Percentiles rank a stretch among this genome's conserved stretches.
Conservation (phyloP, 2,797 vertebrate species). For the Rousettus madagascariensis region DNA sequence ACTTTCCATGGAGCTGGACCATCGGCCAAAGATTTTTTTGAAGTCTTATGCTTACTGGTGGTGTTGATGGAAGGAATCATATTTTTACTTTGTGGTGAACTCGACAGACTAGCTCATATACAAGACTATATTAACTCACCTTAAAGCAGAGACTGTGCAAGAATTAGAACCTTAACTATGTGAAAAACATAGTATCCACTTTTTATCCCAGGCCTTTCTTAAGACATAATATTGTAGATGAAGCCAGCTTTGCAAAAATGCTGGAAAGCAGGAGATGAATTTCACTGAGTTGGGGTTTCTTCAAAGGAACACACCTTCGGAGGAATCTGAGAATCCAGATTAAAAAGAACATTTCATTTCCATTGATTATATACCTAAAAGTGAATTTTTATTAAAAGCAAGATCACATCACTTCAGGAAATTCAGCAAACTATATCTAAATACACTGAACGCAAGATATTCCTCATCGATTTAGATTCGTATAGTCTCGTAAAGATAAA, state of each 20-base stretch:
- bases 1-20: neutral
- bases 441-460: constrained; percentile 49
- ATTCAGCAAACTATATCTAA: constrained; percentile 72
- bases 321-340: constrained; percentile 55
- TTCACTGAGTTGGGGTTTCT: neutral
- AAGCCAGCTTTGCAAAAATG: neutral
- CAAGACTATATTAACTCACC: neutral
- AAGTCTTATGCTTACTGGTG: neutral
- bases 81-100: neutral
- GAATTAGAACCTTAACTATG: neutral
- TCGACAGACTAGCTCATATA: neutral
- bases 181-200: neutral
- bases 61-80: neutral
- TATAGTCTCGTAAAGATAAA: constrained; percentile 68
- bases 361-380: constrained; percentile 70
- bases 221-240: neutral
- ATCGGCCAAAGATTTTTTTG: neutral
- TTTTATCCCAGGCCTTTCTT: neutral
- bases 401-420: constrained; percentile 67
- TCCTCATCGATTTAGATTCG: constrained; percentile 73
- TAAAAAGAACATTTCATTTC: constrained; percentile 74
- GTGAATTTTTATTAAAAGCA: constrained; percentile 79
- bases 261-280: constrained; percentile 13
- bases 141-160: neutral
- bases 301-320: constrained; percentile 27